phyloP scores from a whole-genome alignment of 1,140 invertebrate genomes.

The Drosophila watanabei region DNA sequence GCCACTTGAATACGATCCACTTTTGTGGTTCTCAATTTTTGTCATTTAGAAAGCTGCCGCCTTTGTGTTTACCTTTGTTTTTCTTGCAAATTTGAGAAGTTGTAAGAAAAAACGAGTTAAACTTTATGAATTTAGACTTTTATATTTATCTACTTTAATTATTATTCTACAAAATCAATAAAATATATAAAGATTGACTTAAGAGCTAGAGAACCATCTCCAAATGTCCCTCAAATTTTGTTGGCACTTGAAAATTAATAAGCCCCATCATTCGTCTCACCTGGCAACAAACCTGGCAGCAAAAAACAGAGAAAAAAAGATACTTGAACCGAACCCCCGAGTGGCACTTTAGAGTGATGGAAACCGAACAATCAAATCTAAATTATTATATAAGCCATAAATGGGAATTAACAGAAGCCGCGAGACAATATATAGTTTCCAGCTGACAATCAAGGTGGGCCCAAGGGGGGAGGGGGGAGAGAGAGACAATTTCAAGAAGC shows the following conservation, averaged over 20 bases:
- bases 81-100: too few relatives aligned
- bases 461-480: conserved; percentile 31
- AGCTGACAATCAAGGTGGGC: conserved; percentile 33
- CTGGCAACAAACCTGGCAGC: conserved; percentile 12
- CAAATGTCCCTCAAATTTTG: not conserved
- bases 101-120: too few relatives aligned
- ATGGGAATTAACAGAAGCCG: conserved; percentile 51
- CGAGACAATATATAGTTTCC: conserved; percentile 25
- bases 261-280: conserved; percentile 10
- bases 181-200: too few relatives aligned
- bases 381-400: conserved; percentile 46
- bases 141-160: too few relatives aligned
- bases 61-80: too few relatives aligned
- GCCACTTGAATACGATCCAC: too few relatives aligned
- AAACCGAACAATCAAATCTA: conserved; percentile 52
- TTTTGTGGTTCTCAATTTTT: too few relatives aligned
- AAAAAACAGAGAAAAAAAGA: not conserved
- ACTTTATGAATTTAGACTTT: too few relatives aligned
- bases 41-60: too few relatives aligned
- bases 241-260: conserved; percentile 20
- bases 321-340: conserved; percentile 16
- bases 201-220: too few relatives aligned
- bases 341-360: conserved; percentile 38
- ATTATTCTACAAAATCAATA: too few relatives aligned
- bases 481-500: conserved; percentile 75